Evolutionary conservation across 1,140 invertebrate species (phyloP).

Genomic region (Anadara kagoshimensis): DNA sequence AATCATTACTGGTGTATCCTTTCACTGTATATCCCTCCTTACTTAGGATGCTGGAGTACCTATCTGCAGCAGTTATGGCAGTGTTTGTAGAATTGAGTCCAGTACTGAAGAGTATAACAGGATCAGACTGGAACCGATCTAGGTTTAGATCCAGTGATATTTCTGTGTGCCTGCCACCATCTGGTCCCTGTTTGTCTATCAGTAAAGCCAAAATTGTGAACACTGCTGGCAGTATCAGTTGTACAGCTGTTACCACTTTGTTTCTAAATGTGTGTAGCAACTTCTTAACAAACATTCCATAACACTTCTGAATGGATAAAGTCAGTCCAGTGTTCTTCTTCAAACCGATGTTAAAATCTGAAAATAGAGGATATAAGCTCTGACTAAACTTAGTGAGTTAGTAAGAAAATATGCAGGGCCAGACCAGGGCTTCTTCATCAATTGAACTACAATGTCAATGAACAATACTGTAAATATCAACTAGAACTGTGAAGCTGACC

Average conservation of each 20-base stretch:
- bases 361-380: constrained; percentile 1
- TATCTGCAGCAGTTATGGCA: neutral
- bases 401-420: neutral
- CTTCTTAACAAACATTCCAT: constrained; percentile 72
- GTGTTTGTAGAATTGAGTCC: neutral
- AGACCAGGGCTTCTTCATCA: neutral
- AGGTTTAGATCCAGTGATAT: constrained; percentile 59
- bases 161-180: constrained; percentile 23
- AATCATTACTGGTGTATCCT: neutral
- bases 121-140: constrained; percentile 28
- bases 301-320: constrained; percentile 63
- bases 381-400: no score
- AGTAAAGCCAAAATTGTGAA: constrained; percentile 70
- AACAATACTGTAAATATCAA: no score
- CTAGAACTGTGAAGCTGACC: no score
- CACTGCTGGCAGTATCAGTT: constrained; percentile 69
- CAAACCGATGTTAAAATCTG: constrained; percentile 45
- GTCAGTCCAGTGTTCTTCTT: constrained; percentile 49
- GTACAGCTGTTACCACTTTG: constrained; percentile 58
- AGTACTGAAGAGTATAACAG: constrained; percentile 24
- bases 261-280: constrained; percentile 70
- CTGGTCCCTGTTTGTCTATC: constrained; percentile 50
- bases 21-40: neutral
- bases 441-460: neutral
- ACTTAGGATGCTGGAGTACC: neutral